A percentile compares a stretch with the other conserved stretches of the same genome.
Evolutionary conservation across 1,140 invertebrate species (phyloP).

Genomic region (Mactra quadrangularis): DNA sequence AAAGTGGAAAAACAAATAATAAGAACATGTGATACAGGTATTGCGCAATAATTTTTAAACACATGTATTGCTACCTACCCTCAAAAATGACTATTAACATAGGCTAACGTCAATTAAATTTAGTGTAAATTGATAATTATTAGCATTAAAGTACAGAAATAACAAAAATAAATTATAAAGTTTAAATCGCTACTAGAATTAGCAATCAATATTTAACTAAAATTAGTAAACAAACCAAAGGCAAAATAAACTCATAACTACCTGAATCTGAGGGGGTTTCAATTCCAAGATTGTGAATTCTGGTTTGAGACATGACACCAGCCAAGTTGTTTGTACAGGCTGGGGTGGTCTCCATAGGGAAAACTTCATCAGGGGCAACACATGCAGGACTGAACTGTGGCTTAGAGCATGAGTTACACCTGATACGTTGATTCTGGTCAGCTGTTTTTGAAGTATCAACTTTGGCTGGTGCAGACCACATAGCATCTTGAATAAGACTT

Average conservation of each 20-base stretch:
- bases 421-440: slow-evolving; percentile 11
- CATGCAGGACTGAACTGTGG: slow-evolving; percentile 59
- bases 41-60: too few relatives aligned
- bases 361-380: slow-evolving; percentile 79
- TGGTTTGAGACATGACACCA: slow-evolving; percentile 82
- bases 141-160: too few relatives aligned
- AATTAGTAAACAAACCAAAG: too few relatives aligned
- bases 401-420: slow-evolving; percentile 55
- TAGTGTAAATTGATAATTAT: too few relatives aligned
- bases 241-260: too few relatives aligned
- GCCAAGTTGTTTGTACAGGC: slow-evolving; percentile 73
- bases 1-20: slow-evolving; percentile 52
- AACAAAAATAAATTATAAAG: too few relatives aligned
- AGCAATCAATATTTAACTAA: too few relatives aligned
- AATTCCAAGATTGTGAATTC: slow-evolving; percentile 87
- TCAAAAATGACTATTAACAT: background rate
- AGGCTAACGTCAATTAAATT: too few relatives aligned
- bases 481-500: slow-evolving; percentile 86
- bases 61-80: too few relatives aligned
- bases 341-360: slow-evolving; percentile 61
- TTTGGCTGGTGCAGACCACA: slow-evolving; percentile 86
- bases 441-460: slow-evolving; percentile 60
- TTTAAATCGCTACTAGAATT: too few relatives aligned
- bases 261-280: slow-evolving; percentile 94
- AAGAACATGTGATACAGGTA: background rate